Percentiles rank a stretch among this genome's conserved stretches.
Evolutionary conservation across 2,113 vertebrate genomes (phyloP).

Genomic region (Emydocephalus ijimae): DNA sequence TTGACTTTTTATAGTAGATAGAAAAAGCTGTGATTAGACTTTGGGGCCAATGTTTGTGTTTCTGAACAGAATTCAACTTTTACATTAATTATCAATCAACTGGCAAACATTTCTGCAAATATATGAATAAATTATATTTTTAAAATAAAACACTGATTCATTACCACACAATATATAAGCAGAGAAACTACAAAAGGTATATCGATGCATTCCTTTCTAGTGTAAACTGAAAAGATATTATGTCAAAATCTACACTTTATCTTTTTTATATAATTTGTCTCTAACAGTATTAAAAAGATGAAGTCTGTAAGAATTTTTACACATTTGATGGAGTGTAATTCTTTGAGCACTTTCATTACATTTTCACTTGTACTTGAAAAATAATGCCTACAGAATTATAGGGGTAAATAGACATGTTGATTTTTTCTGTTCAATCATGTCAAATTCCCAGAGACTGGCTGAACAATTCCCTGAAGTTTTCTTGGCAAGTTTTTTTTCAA

Average conservation of each 20-base stretch:
- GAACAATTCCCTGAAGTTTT: background rate
- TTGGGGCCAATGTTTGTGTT: background rate
- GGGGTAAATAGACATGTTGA: background rate
- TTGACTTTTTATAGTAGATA: background rate
- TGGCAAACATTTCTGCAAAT: background rate
- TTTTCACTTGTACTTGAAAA: background rate
- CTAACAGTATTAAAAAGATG: background rate
- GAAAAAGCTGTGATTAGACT: background rate
- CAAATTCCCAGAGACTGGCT: background rate
- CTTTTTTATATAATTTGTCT: background rate
- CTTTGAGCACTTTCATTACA: background rate
- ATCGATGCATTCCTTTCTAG: background rate
- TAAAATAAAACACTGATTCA: background rate
- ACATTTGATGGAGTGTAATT: background rate
- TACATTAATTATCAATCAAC: background rate
- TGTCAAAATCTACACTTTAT: background rate
- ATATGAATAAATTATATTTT: too few relatives aligned
- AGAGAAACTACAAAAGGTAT: background rate
- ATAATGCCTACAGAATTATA: background rate
- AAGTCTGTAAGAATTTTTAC: background rate
- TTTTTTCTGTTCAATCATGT: background rate
- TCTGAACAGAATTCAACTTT: background rate
- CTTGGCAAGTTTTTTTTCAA: background rate
- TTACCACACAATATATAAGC: background rate
- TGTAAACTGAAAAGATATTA: background rate